Evolutionary conservation across 35 echinoderm and acorn worm genomes (phyloP).

Genomic region (Apostichopus parvimensis): DNA sequence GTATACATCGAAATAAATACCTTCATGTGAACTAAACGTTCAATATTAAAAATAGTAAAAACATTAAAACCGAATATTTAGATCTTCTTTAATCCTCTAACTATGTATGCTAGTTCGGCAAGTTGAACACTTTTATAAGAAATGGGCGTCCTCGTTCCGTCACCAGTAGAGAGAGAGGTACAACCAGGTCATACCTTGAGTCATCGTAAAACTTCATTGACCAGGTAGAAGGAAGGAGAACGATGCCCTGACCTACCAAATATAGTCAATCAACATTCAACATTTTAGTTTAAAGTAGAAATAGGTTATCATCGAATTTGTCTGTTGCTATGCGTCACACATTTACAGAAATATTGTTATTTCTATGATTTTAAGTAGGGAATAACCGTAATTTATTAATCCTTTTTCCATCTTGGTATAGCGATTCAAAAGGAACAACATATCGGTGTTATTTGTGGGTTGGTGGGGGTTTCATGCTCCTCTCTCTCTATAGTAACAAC

Average conservation of each 20-base stretch:
- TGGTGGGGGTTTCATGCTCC: neutral
- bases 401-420: neutral
- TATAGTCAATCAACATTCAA: neutral
- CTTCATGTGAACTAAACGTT: no score
- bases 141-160: no score
- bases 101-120: no score
- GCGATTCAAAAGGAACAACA: neutral
- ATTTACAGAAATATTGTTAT: conserved; percentile 21
- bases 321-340: neutral
- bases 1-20: no score
- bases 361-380: neutral
- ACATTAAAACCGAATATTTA: no score
- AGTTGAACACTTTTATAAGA: no score
- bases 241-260: neutral
- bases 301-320: neutral
- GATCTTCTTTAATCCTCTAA: no score
- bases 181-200: neutral
- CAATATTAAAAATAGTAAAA: no score
- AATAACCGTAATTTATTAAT: neutral
- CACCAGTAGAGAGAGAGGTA: neutral
- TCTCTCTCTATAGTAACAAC: neutral
- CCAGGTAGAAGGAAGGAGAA: neutral
- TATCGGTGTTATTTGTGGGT: neutral
- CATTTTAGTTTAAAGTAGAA: neutral
- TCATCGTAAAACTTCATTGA: neutral